Evolutionary conservation across 2,888 invertebrate genomes (phyloP), one percentile per base, ranked within the genome.

Genomic region (Caenorhabditis japonica): DNA sequence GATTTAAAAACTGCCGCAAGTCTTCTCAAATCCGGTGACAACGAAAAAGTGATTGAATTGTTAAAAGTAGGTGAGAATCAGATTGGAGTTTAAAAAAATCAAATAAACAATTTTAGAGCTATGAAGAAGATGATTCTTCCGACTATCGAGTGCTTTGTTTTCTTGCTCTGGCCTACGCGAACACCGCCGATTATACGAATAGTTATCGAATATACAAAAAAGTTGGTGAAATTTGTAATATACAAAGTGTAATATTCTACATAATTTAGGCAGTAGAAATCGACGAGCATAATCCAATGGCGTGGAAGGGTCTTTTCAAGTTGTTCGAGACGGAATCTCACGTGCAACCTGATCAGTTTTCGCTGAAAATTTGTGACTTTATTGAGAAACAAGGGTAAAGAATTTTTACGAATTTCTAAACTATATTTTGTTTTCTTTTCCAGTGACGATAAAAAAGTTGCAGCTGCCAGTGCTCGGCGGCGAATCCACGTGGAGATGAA

Each of bases 221-320:
- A 56, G 72, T 66, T 1, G 8, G 23, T 27, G 3, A 19, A n/a
- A 10, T n/a, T n/a, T n/a, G n/a, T n/a, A n/a, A n/a, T n/a, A n/a
- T n/a, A n/a, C n/a, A n/a, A n/a, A n/a, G n/a, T n/a, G n/a, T n/a
- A n/a, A n/a, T n/a, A n/a, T n/a, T n/a, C n/a, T n/a, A n/a, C n/a
- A n/a, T n/a, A n/a, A n/a, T n/a, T n/a, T 38, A 76, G 69, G 77
- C 75, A 13, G 55, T 79, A 0, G 25, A 64, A 47, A 17, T 76
- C n/a, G 79, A 79, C 33, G 39, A 51, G 3, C 7, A 23, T 13
- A 68, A 68, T 17, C 44, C 47, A 19, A 61, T 55, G 30, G 77
- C 77, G 12, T 79, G 79, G 77, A 66, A 73, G 46, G 79, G 77
- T 21, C 30, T 69, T 17, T 79, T 74, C 61, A 75, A 79, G 43